A percentile compares a stretch with the other conserved stretches of the same genome.
These are phyloP conservation scores for Aphelenchoides avenae DNA, from an alignment of 1,140 invertebrate genomes.

Conservation along the genomic window DNA sequence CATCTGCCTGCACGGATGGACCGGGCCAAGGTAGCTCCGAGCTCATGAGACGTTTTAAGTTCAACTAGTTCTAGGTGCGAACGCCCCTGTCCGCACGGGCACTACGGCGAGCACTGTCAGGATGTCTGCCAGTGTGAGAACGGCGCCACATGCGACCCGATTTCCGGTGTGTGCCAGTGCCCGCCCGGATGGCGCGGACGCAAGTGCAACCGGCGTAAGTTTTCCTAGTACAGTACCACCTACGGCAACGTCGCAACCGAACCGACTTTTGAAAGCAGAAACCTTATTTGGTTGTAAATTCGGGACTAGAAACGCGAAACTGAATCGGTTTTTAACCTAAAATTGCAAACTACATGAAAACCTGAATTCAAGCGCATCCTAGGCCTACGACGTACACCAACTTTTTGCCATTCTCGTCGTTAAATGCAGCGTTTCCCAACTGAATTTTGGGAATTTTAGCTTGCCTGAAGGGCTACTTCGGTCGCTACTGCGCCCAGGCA, in stretches of 20 bases:
- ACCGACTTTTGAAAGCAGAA: too few relatives aligned
- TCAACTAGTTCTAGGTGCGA: conserved; percentile 43
- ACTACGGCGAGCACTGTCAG: conserved; percentile 52
- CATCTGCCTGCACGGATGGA: conserved; percentile 56
- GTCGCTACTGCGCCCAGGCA: conserved; percentile 73
- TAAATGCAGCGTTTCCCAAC: too few relatives aligned
- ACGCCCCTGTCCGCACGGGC: conserved; percentile 39
- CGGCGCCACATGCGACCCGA: conserved; percentile 59
- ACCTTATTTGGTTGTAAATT: too few relatives aligned
- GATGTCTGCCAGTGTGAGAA: conserved; percentile 61
- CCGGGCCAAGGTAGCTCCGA: conserved; percentile 23
- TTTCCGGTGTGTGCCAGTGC: conserved; percentile 60
- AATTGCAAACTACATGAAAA: too few relatives aligned
- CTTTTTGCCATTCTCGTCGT: too few relatives aligned
- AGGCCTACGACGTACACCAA: too few relatives aligned
- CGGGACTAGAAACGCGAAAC: too few relatives aligned
- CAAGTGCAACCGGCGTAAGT: conserved; percentile 59
- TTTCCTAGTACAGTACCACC: background rate
- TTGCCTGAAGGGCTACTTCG: conserved; percentile 71
- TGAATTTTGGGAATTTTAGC: conserved; percentile 37
- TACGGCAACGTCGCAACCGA: too few relatives aligned
- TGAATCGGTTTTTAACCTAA: too few relatives aligned
- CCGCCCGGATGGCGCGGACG: conserved; percentile 61
- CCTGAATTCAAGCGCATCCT: too few relatives aligned
- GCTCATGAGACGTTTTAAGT: background rate